Conservation (phyloP, 1,140 invertebrate genomes). For the Brachionus rotundiformis region DNA sequence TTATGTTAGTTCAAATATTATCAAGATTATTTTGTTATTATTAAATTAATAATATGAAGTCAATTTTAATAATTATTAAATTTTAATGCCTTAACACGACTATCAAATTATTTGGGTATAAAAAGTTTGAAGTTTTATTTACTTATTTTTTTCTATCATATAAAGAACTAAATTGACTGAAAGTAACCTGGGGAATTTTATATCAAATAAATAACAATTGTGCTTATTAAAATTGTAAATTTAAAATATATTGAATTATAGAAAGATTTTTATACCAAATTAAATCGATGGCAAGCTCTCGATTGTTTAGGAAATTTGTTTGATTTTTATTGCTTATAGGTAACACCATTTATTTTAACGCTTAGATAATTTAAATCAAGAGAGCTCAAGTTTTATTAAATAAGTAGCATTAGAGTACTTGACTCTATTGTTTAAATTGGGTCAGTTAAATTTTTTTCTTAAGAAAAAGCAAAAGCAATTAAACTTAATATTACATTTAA, state of each 20-base stretch:
- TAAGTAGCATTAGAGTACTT: not conserved
- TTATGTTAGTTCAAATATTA: not conserved
- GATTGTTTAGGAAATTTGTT: not conserved
- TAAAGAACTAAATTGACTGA: not conserved
- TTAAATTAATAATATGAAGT: no score
- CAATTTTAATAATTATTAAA: not conserved
- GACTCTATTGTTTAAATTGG: conserved; percentile 1
- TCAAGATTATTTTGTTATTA: not conserved
- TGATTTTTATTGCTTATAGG: not conserved
- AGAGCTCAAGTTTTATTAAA: conserved; percentile 9
- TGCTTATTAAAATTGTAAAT: not conserved
- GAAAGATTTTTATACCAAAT: not conserved
- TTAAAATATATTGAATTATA: not conserved
- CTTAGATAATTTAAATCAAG: conserved; percentile 10
- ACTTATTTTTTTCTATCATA: not conserved
- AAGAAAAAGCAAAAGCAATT: conserved; percentile 15
- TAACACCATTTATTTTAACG: not conserved
- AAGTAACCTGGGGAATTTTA: not conserved
- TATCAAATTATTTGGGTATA: not conserved
- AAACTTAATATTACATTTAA: conserved; percentile 22
- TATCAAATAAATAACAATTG: not conserved
- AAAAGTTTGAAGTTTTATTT: not conserved
- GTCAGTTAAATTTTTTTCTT: not conserved
- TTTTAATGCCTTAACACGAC: no score
- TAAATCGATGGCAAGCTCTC: not conserved